Base-by-base conservation (phyloP, 1,140 invertebrate species). In the Brachionus angularis region DNA sequence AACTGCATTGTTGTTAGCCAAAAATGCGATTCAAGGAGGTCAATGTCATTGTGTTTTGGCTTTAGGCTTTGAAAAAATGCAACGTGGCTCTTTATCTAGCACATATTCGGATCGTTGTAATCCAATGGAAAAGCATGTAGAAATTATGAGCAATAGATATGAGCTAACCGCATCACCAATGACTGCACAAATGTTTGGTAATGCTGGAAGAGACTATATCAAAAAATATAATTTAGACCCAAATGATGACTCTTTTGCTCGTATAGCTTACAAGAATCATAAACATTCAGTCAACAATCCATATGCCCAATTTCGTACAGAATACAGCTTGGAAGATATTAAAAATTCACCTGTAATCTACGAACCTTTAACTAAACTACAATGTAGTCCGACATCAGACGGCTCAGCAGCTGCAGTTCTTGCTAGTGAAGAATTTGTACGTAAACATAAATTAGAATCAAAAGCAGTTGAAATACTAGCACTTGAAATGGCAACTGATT, bases 1-100 rank as follows among this genome's bases (percentile, higher is more conserved):
- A 0, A 91, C 89, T 61, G 95, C 95, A 2, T 78, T 98, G 0
- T 86, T 88, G 72, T 81, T 98, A 76, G 93, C 87, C 0, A 94
- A 94, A 78, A 91, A 97, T 79, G 85, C 96, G 7, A 84, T 98
- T 18, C 88, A 93, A 83, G 86, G 88, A 74, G 91, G 82, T 82
- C 76, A 74, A 50, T 21, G 12, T 2, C 88, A 96, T 77, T 93
- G 95, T 79, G 88, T 90, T 1, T 80, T 98, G 39, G 95, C 93
- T 18, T 78, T 97, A 47, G 96, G 96, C 3, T 98, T 98, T 81
- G 96, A 98, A 77, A 98, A 97, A 82, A 98, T 98, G 96, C 88
- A 94, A 75, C 85, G 86, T 49, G 96, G 95, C 0, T 93, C 94
- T 14, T 83, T 98, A 1, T 84, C 85, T 16, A 84, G 86, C 0